Base-by-base conservation (phyloP, 64 coral and sea anemone species). In the Porites australiensis region DNA sequence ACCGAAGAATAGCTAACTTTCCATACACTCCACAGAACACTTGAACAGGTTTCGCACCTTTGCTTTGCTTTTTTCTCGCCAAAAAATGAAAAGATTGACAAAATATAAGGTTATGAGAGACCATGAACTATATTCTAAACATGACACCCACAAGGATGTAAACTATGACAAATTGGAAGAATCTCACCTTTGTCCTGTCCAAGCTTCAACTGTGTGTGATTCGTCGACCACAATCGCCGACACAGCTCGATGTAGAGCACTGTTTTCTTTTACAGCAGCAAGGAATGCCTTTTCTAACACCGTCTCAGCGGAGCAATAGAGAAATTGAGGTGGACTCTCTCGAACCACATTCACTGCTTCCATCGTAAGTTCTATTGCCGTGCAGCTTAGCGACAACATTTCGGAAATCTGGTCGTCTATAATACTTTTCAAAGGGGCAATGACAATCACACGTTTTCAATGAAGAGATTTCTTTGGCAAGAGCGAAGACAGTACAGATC, bases 121-220 rank as follows among this genome's bases (percentile, higher is more conserved):
- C 63, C 19, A 1, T 18, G 50, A 77, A 58, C 44, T 52, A 48
- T 37, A 47, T n/a, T 73, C 46, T 22, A 55, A 57, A 21, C 59
- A 19, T 63, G 60, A 63, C 11, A 63, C 60, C 60, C 60, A 12
- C 60, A 63, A 63, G 60, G 60, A 63, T 5, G 60, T 63, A 63
- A 63, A 16, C 13, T 44, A 61, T 27, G 1, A 58, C 1, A 2
- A 88, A 88, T 57, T 70, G 45, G 15, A 55, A 74, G 9, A 44
- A 43, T 64, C 8, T 82, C 50, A 79, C 88, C 74, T 65, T 65
- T 89, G 3, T 66, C 88, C 87, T 8, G 71, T 89, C 72, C 87
- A 89, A 15, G 87, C 75, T 77, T 77, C 87, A 4, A 78, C 23
- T 15, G 74, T 89, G 60, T 89, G 88, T 2, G 88, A 89, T 47